phyloP scores from a whole-genome alignment of 2,888 invertebrate species.

The Elysia crispata region DNA sequence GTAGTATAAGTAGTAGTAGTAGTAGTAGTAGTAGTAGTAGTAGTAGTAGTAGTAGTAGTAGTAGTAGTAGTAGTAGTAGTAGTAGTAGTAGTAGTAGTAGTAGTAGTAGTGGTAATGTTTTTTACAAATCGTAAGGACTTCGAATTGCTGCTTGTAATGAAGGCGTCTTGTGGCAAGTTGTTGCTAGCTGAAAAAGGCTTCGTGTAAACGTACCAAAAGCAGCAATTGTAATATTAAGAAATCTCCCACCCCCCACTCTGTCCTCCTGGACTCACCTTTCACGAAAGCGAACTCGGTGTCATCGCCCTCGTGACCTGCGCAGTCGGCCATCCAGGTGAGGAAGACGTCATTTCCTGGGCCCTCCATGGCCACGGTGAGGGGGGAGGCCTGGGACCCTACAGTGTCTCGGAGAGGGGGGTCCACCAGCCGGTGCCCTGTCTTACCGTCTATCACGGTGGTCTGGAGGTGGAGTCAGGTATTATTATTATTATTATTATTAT shows the following conservation, averaged over 20 bases:
- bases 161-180: no score
- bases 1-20: no score
- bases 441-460: slow-evolving; percentile 82
- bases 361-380: slow-evolving; percentile 73
- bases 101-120: background rate
- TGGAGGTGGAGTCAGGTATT: slow-evolving; percentile 62
- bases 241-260: no score
- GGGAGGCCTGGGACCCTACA: slow-evolving; percentile 80
- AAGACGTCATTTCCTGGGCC: slow-evolving; percentile 85
- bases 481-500: no score
- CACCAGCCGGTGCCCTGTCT: slow-evolving; percentile 82
- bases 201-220: no score
- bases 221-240: no score
- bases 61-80: slow-evolving; percentile 31
- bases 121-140: no score
- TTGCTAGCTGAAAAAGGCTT: no score
- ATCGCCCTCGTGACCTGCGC: slow-evolving; percentile 79
- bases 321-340: slow-evolving; percentile 87
- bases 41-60: slow-evolving; percentile 33
- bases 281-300: slow-evolving; percentile 76
- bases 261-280: slow-evolving; percentile 76
- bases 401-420: slow-evolving; percentile 82
- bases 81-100: background rate
- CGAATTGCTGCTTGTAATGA: no score
- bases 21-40: slow-evolving; percentile 34